Evolutionary conservation across 2,797 vertebrate genomes (phyloP).

Genomic region (Ispidina lecontei): DNA sequence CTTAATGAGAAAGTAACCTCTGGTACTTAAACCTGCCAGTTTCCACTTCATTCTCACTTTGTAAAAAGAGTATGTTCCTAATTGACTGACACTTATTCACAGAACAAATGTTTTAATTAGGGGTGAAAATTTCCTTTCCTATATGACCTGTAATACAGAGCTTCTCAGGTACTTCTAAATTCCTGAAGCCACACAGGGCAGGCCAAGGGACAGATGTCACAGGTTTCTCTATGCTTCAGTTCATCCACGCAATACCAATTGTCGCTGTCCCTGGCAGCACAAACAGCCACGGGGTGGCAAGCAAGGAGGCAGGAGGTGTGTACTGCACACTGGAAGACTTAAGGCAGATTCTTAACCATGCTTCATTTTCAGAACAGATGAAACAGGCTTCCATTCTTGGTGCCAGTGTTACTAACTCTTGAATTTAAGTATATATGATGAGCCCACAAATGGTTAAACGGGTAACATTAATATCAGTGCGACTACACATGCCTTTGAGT

Average conservation of each 20-base stretch:
- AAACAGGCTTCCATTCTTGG: neutral
- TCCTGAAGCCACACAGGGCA: neutral
- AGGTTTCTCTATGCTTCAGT: neutral
- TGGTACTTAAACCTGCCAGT: neutral
- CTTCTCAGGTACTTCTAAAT: neutral
- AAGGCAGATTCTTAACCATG: neutral
- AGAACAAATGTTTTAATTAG: neutral
- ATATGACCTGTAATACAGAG: fast-evolving
- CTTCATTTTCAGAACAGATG: neutral
- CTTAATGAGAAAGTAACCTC: neutral
- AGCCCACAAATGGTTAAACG: neutral
- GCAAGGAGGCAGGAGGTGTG: too few relatives aligned
- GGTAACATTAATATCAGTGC: neutral
- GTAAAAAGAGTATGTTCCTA: neutral
- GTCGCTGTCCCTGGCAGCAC: neutral
- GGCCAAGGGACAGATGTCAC: neutral
- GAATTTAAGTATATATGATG: neutral
- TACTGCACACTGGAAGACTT: neutral
- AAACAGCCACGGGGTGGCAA: neutral
- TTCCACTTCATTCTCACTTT: neutral
- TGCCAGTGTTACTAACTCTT: neutral
- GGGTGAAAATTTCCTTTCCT: neutral
- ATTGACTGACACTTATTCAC: neutral
- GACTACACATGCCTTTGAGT: constrained; percentile 17
- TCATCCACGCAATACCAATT: neutral